phyloP scores from a whole-genome alignment of 2,113 vertebrate genomes.

The Gobiocypris rarus region DNA sequence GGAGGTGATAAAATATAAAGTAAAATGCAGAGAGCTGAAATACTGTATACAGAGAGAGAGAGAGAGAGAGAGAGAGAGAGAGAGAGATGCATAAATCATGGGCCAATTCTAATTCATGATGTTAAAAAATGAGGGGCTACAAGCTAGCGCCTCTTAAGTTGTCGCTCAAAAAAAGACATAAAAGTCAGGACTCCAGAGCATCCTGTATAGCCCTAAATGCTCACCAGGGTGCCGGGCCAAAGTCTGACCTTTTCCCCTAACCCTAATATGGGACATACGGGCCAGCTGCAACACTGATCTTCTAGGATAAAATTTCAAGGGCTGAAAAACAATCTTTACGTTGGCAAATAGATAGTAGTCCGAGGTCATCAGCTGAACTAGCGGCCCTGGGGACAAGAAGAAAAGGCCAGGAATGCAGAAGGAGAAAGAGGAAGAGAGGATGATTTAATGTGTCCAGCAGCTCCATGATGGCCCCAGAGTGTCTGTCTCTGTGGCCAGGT shows the following conservation, averaged over 20 bases:
- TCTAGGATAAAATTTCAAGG: conserved; percentile 72
- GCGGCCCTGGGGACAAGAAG: conserved; percentile 50
- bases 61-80: too few relatives aligned
- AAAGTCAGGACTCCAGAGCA: conserved; percentile 54
- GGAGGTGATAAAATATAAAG: background rate
- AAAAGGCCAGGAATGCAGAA: conserved; percentile 62
- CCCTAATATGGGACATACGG: conserved; percentile 55
- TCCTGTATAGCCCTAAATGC: conserved; percentile 65
- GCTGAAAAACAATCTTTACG: conserved; percentile 77
- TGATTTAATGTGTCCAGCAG: conserved; percentile 47
- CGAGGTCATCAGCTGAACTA: conserved; percentile 66
- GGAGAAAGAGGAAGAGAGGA: background rate
- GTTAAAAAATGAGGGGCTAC: background rate
- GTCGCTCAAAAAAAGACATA: background rate
- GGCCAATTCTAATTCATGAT: background rate
- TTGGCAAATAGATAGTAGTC: conserved; percentile 73
- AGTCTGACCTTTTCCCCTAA: conserved; percentile 65
- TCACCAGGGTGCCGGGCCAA: conserved; percentile 65
- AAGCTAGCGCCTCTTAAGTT: background rate
- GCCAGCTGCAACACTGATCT: conserved; percentile 78
- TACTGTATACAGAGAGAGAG: background rate
- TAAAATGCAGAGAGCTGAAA: conserved; percentile 4
- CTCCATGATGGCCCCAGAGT: conserved; percentile 26
- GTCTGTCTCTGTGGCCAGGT: conserved; percentile 61
- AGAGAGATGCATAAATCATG: background rate